Percentiles rank a stretch among this genome's conserved stretches.
These are phyloP conservation scores for Flexamia atlantica DNA, from an alignment of 2,888 invertebrate genomes.

Conservation along the genomic window DNA sequence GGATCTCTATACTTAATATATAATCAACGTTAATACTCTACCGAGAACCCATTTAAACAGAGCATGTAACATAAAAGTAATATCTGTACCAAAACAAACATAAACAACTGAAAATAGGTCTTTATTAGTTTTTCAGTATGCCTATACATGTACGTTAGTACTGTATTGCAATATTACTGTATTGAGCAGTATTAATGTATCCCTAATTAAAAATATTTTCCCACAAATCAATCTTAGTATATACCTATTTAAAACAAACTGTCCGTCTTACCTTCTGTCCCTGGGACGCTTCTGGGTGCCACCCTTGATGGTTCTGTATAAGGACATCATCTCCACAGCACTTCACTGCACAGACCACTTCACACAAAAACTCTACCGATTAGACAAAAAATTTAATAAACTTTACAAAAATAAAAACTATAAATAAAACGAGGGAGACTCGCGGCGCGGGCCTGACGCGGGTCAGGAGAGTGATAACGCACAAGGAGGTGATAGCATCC, in stretches of 20 bases:
- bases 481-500: background rate
- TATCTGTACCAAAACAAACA: too few relatives aligned
- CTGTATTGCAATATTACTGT: too few relatives aligned
- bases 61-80: too few relatives aligned
- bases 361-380: conserved; percentile 21
- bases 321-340: conserved; percentile 77
- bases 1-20: too few relatives aligned
- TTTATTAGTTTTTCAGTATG: too few relatives aligned
- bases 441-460: background rate
- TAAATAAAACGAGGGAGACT: background rate
- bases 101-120: too few relatives aligned
- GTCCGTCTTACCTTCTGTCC: conserved; percentile 77
- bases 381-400: conserved; percentile 9
- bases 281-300: conserved; percentile 77
- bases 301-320: conserved; percentile 79
- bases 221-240: background rate
- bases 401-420: background rate
- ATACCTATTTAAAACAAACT: too few relatives aligned
- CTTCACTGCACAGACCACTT: conserved; percentile 30
- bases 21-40: too few relatives aligned
- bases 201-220: too few relatives aligned
- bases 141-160: too few relatives aligned
- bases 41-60: too few relatives aligned
- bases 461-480: background rate
- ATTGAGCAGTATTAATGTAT: too few relatives aligned